Percentiles rank a stretch among this genome's conserved stretches.
phyloP scores from a whole-genome alignment of 2,113 vertebrate species.

The Anas platyrhynchos region DNA sequence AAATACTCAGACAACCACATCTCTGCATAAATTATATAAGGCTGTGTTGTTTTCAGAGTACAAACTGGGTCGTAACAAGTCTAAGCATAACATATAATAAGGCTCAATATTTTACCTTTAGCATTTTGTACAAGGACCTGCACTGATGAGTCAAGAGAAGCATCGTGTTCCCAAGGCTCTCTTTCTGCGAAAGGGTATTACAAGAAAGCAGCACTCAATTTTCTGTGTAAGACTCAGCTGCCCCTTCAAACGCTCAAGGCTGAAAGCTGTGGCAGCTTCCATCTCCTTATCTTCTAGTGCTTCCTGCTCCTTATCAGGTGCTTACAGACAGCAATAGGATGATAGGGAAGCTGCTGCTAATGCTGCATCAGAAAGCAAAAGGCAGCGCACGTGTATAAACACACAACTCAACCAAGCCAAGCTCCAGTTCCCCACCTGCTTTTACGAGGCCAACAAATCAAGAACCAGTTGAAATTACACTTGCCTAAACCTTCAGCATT shows the following conservation, averaged over 20 bases:
- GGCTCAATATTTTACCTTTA: neutral
- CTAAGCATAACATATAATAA: neutral
- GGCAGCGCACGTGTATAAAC: neutral
- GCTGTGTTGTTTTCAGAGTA: neutral
- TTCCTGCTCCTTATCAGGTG: slow-evolving; percentile 45
- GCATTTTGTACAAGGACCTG: neutral
- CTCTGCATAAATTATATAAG: neutral
- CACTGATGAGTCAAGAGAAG: neutral
- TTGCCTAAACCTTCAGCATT: neutral
- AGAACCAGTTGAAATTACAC: neutral
- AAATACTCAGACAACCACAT: neutral
- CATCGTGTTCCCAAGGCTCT: neutral
- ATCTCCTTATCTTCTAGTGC: slow-evolving; percentile 23
- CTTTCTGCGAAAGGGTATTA: neutral
- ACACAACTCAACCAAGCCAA: neutral
- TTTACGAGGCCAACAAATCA: neutral
- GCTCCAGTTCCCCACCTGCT: neutral
- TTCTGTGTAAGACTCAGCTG: neutral
- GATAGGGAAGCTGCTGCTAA: neutral
- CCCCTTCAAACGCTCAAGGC: slow-evolving; percentile 11
- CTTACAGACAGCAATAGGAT: neutral
- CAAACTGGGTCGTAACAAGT: neutral
- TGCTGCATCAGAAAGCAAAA: neutral
- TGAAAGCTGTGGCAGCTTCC: slow-evolving; percentile 3
- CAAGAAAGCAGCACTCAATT: neutral